Evolutionary conservation across 2,113 vertebrate genomes (phyloP).

Genomic region (Coreoperca whiteheadi): DNA sequence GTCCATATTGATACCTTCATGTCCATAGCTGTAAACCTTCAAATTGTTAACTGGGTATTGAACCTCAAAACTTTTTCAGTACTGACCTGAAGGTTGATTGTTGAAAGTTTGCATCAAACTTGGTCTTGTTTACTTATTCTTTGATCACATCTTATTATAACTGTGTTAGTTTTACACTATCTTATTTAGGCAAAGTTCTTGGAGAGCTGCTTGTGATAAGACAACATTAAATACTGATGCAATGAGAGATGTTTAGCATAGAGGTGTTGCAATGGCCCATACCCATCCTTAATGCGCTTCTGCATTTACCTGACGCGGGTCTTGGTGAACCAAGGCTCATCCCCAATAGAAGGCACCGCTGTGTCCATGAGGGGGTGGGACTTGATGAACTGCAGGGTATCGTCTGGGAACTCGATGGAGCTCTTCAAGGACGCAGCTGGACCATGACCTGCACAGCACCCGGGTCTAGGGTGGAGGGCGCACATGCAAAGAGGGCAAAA

Average conservation of each 20-base stretch:
- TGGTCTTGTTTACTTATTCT: not conserved
- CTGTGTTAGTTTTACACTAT: no score
- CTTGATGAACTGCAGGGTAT: conserved; percentile 97
- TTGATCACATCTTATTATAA: no score
- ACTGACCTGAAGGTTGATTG: not conserved
- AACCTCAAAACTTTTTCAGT: not conserved
- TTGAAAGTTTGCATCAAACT: not conserved
- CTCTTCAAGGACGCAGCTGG: conserved; percentile 92
- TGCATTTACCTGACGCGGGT: conserved; percentile 92
- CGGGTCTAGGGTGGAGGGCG: conserved; percentile 87
- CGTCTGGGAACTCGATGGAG: conserved; percentile 97
- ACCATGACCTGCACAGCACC: conserved; percentile 94
- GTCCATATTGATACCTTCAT: not conserved
- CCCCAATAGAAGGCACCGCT: conserved; percentile 91
- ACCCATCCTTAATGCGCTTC: no score
- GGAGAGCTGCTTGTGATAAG: not conserved
- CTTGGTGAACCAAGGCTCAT: conserved; percentile 99
- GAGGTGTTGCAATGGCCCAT: not conserved
- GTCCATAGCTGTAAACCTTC: no score
- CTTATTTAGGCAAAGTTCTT: not conserved
- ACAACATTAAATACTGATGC: not conserved
- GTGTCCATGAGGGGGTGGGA: conserved; percentile 98
- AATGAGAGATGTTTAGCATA: not conserved
- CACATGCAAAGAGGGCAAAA: conserved; percentile 60
- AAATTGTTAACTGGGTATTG: not conserved